phyloP scores from a whole-genome alignment of 2,797 vertebrate genomes.

The Enteromius viviparus region DNA sequence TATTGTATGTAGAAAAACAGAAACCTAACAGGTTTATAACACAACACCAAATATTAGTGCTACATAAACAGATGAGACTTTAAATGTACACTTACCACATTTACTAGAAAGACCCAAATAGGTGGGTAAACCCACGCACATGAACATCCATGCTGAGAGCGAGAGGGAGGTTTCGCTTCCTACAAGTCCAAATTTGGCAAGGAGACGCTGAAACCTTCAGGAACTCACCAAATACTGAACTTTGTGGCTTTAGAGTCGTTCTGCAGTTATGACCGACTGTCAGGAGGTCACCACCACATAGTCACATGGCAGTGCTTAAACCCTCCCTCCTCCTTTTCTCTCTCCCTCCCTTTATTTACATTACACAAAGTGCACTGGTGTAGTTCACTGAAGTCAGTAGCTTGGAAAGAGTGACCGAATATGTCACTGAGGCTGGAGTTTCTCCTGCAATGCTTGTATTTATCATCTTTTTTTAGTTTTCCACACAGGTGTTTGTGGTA shows the following conservation, averaged over 20 bases:
- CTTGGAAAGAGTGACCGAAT: conserved; percentile 20
- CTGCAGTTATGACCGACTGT: conserved; percentile 48
- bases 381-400: conserved; percentile 31
- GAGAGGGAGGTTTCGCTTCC: neutral
- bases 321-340: conserved; percentile 29
- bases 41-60: neutral
- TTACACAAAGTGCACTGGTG: conserved; percentile 16
- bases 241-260: conserved; percentile 41
- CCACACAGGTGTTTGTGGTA: neutral
- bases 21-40: conserved; percentile 11
- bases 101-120: conserved; percentile 25
- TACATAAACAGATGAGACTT: neutral
- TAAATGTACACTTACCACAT: conserved; percentile 45
- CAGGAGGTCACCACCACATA: conserved; percentile 58
- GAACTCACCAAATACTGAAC: conserved; percentile 48
- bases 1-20: neutral
- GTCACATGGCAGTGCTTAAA: conserved; percentile 68
- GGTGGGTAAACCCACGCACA: conserved; percentile 23
- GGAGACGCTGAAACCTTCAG: conserved; percentile 1
- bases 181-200: conserved; percentile 25
- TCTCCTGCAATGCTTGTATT: neutral
- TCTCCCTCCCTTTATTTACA: conserved; percentile 32
- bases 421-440: conserved; percentile 8
- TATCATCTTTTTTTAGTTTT: neutral
- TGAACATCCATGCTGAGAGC: neutral